Evolutionary conservation across 2,113 vertebrate genomes (phyloP), one percentile per base, ranked within the genome.

Genomic region (Hippocampus guttulatus): DNA sequence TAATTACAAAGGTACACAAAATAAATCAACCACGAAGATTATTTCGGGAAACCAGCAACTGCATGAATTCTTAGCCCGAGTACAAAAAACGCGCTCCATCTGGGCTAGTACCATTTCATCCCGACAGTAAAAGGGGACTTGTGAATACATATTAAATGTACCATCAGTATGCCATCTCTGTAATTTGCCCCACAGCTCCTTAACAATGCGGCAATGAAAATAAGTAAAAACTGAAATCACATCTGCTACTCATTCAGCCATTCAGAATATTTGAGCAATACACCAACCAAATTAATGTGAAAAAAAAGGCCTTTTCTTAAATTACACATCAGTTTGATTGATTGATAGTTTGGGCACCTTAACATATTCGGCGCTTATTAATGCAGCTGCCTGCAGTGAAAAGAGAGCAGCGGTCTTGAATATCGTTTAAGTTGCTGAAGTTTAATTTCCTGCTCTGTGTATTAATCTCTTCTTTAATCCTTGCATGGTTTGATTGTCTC

Each of bases 371-470:
- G 80, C 83, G 73, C 87, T 89, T 91, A 92, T 91, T 92, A 91
- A 92, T 90, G 80, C 75, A 73, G 74, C 83, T 74, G 88, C 83
- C 87, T 85, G 74, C 78, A 77, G 82, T 81, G 87, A 88, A 82
- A 84, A 84, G 85, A 70, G 77, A 88, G 85, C 80, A 77, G 65
- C 61, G 55, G 85, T 88, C 87, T 88, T 91, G 91, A 93, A 91
- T 92, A 88, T 90, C 78, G 80, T 86, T 90, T 86, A 84, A 91
- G 81, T 90, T 79, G 80, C 83, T 85, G 80, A 90, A 88, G 85
- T 92, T 92, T 91, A 91, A 92, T 92, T 92, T 93, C 92, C 92
- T 93, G 91, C 81, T 57, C 86, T 87, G 75, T 84, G 85, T 90
- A 90, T 90, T 88, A 87, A 92, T 89, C 85, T 89, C 85, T 88